phyloP scores from a whole-genome alignment of 2,113 vertebrate genomes.

The Gallinago jamesoni region DNA sequence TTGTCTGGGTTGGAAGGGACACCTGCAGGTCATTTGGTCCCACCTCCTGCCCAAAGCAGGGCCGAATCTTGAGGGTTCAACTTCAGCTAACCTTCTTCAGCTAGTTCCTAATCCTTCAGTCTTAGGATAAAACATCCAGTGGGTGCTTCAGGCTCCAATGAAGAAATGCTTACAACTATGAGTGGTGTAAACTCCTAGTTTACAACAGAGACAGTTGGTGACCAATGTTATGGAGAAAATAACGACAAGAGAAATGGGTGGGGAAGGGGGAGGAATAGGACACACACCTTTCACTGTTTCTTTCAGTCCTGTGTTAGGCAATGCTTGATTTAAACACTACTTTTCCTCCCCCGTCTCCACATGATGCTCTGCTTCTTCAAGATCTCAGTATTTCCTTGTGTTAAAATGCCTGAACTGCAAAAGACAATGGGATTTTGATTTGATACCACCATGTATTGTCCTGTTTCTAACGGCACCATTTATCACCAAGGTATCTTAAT shows the following conservation, averaged over 20 bases:
- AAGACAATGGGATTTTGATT: background rate
- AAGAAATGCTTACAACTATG: background rate
- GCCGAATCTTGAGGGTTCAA: background rate
- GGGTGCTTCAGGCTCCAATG: background rate
- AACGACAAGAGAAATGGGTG: background rate
- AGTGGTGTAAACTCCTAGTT: too few relatives aligned
- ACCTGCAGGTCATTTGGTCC: background rate
- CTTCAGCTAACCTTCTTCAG: background rate
- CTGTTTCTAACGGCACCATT: background rate
- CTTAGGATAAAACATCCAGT: background rate
- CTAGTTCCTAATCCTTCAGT: background rate
- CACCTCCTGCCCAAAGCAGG: background rate
- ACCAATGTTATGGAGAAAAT: background rate
- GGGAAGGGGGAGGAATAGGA: background rate
- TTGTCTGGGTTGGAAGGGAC: background rate
- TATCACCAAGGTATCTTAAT: background rate
- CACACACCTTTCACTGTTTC: background rate
- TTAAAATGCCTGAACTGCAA: background rate
- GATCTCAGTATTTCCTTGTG: background rate
- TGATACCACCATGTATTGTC: background rate
- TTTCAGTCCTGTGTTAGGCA: background rate
- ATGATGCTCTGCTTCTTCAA: background rate
- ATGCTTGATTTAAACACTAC: background rate
- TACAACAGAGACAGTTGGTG: background rate
- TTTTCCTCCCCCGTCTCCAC: fast-evolving